Evolutionary conservation across 2,888 invertebrate species (phyloP), one percentile per base, ranked within the genome.

Genomic region (Melieria picta): DNA sequence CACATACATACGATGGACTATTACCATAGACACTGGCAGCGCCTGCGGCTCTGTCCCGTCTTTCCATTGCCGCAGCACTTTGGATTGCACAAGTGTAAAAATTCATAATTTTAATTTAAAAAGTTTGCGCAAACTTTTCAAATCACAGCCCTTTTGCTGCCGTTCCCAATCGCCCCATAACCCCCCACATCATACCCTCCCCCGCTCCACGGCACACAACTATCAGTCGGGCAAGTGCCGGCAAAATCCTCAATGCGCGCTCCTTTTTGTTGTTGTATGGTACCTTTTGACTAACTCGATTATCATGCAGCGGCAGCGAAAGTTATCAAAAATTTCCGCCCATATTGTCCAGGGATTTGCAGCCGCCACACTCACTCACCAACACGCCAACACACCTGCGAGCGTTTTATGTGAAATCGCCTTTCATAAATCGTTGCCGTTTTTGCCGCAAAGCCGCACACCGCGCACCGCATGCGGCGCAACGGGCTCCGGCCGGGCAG

Each of bases 41-140:
- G 30, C 30, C 3, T 30, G 30, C 30, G 30, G 30, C 2, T 30
- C 30, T 30, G 30, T 30, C 30, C 30, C 30, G 30, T 30, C 30
- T 30, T 30, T 30, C 30, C 30, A 65, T 47, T 61, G 56, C 5
- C 55, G 65, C 65, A 56, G 65, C 56, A 65, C 46, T 55, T 46
- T 52, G 43, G 67, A 45, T 43, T 43, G 67, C 30, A 43, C 74
- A 75, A 77, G 75, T 78, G 76, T 74, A 75, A 77, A 75, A 78
- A 78, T 78, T 78, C 77, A 78, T 78, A 78, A 77, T 78, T 78
- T 78, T 78, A 77, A 78, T 77, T 78, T 78, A 76, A 78, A 78
- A 78, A 78, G 72, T 78, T 78, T 56, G 48, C 62, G 46, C 46
- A 55, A 69, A 63, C 69, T 69, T 66, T 66, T 66, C 66, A 66